Evolutionary conservation across 2,888 invertebrate species (phyloP).

Genomic region (Synanthedon tipuliformis): DNA sequence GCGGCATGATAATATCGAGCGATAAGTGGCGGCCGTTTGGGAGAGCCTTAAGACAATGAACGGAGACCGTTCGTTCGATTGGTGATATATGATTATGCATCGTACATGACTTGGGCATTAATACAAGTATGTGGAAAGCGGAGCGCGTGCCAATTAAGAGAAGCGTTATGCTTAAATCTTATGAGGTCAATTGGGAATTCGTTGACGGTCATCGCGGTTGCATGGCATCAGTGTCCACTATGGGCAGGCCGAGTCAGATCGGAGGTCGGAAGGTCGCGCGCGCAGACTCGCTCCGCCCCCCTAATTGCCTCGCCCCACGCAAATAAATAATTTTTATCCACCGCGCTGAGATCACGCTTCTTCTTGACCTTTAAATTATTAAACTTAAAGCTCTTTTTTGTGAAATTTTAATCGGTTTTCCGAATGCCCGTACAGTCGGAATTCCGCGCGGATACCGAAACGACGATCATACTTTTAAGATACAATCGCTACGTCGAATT

Average conservation of each 20-base stretch:
- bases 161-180: background rate
- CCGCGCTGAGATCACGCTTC: constrained; percentile 49
- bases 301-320: constrained; percentile 69
- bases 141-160: background rate
- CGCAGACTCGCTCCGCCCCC: constrained; percentile 62
- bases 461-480: constrained; percentile 37
- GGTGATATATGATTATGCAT: background rate
- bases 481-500: constrained; percentile 45
- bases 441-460: constrained; percentile 25
- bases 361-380: constrained; percentile 60
- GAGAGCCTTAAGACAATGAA: background rate
- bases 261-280: constrained; percentile 58
- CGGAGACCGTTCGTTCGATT: background rate
- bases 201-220: constrained; percentile 25
- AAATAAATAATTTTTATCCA: constrained; percentile 69
- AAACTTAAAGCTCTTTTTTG: constrained; percentile 50
- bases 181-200: background rate
- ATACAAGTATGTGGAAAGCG: background rate
- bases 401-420: constrained; percentile 39
- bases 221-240: constrained; percentile 30
- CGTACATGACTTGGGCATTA: background rate
- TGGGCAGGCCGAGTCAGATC: constrained; percentile 15
- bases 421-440: constrained; percentile 8
- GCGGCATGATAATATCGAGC: no score
- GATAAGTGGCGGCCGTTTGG: no score